Conservation (phyloP, 2,113 vertebrate species). For the Condylura cristata region DNA sequence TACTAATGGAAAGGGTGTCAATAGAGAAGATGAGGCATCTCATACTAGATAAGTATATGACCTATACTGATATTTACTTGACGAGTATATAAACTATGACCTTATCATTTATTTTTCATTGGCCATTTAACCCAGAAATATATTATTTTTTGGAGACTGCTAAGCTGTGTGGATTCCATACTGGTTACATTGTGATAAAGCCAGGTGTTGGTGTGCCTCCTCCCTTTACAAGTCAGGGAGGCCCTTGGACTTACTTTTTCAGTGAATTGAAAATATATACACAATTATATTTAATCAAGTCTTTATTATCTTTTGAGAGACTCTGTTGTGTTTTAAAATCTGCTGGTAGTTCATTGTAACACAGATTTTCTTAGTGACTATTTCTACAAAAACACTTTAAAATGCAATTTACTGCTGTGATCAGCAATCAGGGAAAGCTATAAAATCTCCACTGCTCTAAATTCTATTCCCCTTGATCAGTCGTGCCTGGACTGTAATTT, state of each 20-base stretch:
- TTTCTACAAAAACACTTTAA: conserved; percentile 65
- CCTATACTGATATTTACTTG: background rate
- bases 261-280: conserved; percentile 40
- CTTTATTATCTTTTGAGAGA: conserved; percentile 51
- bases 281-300: conserved; percentile 41
- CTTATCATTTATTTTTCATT: background rate
- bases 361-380: conserved; percentile 45
- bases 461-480: conserved; percentile 62
- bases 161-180: background rate
- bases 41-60: background rate
- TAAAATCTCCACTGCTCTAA: conserved; percentile 55
- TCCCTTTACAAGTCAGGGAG: background rate
- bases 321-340: conserved; percentile 54
- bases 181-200: background rate
- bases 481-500: conserved; percentile 42
- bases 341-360: background rate
- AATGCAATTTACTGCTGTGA: conserved; percentile 62
- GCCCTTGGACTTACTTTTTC: conserved; percentile 6
- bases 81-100: background rate
- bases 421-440: conserved; percentile 42
- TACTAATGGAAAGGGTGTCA: background rate
- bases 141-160: background rate
- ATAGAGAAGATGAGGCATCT: background rate
- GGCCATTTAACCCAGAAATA: background rate
- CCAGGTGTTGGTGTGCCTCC: background rate